phyloP scores from a whole-genome alignment of 1,140 invertebrate genomes.

The Habropoda laboriosa region DNA sequence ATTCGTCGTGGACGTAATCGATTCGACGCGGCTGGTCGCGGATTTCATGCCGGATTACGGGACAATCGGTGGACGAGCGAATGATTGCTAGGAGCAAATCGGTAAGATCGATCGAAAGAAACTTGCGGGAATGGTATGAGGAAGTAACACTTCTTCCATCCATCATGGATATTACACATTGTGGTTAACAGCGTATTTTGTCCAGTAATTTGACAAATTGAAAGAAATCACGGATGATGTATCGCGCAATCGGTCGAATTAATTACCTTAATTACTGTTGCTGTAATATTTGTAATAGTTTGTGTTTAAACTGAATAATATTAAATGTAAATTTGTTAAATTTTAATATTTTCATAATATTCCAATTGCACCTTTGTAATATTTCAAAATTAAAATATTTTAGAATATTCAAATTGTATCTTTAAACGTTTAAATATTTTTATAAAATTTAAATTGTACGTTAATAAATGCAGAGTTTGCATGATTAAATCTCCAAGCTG shows the following conservation, averaged over 20 bases:
- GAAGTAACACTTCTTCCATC: not conserved
- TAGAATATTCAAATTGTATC: too few species aligned
- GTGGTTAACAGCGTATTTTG: not conserved
- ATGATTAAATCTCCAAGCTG: too few species aligned
- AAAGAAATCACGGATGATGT: not conserved
- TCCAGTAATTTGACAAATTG: not conserved
- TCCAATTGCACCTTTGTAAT: too few species aligned
- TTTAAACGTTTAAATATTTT: too few species aligned
- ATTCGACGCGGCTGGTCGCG: not conserved
- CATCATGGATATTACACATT: not conserved
- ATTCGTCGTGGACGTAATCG: not conserved
- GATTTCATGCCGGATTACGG: not conserved
- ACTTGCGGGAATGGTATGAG: not conserved
- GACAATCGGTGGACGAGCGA: not conserved
- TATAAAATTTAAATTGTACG: too few species aligned
- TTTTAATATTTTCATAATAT: too few species aligned
- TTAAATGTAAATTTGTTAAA: too few species aligned
- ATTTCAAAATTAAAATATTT: too few species aligned
- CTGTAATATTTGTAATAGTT: too few species aligned
- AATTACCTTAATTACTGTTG: too few species aligned
- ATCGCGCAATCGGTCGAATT: not conserved
- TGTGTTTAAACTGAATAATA: too few species aligned
- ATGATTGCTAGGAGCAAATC: not conserved
- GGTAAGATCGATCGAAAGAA: not conserved
- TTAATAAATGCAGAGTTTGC: too few species aligned